Percentiles rank a stretch among this genome's conserved stretches.
These are phyloP conservation scores for Crenuchus spilurus DNA, from an alignment of 2,797 vertebrate species.

Conservation along the genomic window DNA sequence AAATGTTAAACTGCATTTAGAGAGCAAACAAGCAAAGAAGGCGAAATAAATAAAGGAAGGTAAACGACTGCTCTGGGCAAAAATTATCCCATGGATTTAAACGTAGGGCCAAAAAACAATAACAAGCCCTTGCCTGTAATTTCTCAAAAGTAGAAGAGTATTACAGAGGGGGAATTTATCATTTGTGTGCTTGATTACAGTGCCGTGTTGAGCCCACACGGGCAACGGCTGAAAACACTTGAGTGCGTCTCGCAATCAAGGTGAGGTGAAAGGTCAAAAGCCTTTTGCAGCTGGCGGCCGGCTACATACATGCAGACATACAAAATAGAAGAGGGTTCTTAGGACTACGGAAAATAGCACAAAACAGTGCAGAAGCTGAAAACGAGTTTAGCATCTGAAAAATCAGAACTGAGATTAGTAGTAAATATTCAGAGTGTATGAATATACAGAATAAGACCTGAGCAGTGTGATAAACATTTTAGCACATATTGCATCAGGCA, in stretches of 20 bases:
- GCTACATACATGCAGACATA: constrained; percentile 8
- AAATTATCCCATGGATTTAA: constrained; percentile 45
- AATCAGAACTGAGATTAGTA: not conserved
- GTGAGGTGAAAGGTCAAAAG: constrained; percentile 40
- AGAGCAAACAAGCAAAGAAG: constrained; percentile 54
- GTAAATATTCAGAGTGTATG: not conserved
- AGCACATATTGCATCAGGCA: not conserved
- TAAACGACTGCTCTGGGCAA: constrained; percentile 56
- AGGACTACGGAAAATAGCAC: too few relatives aligned
- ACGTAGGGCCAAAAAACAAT: constrained; percentile 4
- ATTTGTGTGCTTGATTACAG: constrained; percentile 42
- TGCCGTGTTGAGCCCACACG: constrained; percentile 8
- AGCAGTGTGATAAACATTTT: constrained; percentile 9
- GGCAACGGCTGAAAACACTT: not conserved
- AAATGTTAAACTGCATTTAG: constrained; percentile 57
- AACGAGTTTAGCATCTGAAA: not conserved
- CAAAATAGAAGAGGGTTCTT: not conserved
- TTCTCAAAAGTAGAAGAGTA: constrained; percentile 11
- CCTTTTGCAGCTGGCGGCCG: constrained; percentile 22
- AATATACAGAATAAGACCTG: not conserved
- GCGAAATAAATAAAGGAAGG: constrained; percentile 30
- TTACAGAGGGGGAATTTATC: constrained; percentile 10
- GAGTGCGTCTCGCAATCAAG: constrained; percentile 30
- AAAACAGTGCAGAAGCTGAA: not conserved
- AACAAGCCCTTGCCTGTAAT: constrained; percentile 15